Evolutionary conservation across 2,888 invertebrate genomes (phyloP).

Genomic region (Harpalus rubripes): DNA sequence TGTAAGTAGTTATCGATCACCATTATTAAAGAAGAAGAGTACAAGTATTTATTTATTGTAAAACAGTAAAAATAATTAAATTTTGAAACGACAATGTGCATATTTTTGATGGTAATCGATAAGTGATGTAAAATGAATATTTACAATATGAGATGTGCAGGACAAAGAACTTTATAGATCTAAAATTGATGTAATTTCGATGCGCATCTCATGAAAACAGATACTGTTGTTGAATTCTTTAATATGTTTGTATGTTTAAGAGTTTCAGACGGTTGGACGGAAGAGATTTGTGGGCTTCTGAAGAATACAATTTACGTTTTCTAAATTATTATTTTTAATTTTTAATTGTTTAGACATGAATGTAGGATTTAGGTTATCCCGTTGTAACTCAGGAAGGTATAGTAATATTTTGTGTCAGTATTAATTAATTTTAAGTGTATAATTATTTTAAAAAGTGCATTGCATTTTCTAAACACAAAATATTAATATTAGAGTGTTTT

Average conservation of each 20-base stretch:
- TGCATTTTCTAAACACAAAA: slow-evolving; percentile 20
- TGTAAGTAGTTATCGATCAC: slow-evolving; percentile 5
- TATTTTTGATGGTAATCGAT: slow-evolving; percentile 30
- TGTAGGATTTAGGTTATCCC: slow-evolving; percentile 64
- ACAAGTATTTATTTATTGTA: not conserved
- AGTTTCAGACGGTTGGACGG: slow-evolving; percentile 61
- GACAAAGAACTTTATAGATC: not conserved
- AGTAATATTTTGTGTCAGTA: slow-evolving; percentile 66
- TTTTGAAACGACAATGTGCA: not conserved
- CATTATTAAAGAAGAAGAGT: not conserved
- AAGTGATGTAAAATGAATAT: not conserved
- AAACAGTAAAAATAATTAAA: slow-evolving; percentile 5
- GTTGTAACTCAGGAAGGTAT: slow-evolving; percentile 63
- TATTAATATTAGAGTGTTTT: not conserved
- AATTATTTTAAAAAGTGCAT: slow-evolving; percentile 17
- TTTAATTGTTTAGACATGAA: slow-evolving; percentile 63
- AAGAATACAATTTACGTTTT: slow-evolving; percentile 51
- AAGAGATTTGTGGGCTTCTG: slow-evolving; percentile 43
- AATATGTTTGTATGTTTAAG: slow-evolving; percentile 63
- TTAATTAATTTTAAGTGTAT: slow-evolving; percentile 54
- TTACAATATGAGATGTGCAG: slow-evolving; percentile 50
- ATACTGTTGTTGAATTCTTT: slow-evolving; percentile 42
- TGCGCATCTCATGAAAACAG: slow-evolving; percentile 53
- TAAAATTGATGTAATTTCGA: not conserved
- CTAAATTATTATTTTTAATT: slow-evolving; percentile 65